Evolutionary conservation across 2,113 vertebrate genomes (phyloP), one percentile per base, ranked within the genome.

Genomic region (Thomomys bottae): DNA sequence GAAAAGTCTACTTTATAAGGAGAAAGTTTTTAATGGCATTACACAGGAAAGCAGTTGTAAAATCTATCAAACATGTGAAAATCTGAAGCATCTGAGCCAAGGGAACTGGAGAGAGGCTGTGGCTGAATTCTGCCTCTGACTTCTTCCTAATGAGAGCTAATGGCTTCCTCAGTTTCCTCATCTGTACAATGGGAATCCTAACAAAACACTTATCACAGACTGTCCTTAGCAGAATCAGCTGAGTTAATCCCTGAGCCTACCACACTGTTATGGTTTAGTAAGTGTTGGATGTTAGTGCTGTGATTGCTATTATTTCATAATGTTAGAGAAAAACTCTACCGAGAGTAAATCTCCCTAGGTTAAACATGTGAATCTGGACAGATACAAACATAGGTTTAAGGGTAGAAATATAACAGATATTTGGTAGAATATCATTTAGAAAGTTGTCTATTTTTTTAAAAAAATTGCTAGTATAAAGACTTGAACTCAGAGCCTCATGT

Each of bases 341-440:
- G 32, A 40, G n/a, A 89, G 57, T 40, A 75, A 18, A 8, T 40
- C 30, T 84, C 17, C 83, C 81, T 49, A 61, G 15, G 71, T 79
- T 78, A 88, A 54, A 79, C 8, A 10, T 38, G 18, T 23, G 42
- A 78, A 24, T 81, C 28, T 73, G 34, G 78, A 79, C 10, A 89
- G 42, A 86, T 73, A 79, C 7, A 77, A 61, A 77, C 2, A 38
- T 32, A 70, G 30, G 14, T 38, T 78, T 84, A 18, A 34, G 71
- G 49, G 36, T 12, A 84, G 9, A 63, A 10, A 21, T n/a, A 10
- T 85, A 32, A 77, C 73, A 88, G 71, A 67, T 78, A 72, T 32
- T 87, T 92, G 78, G 34, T 26, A 80, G 70, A 92, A 34, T 42
- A 63, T 40, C 28, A 87, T 5, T 79, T 89, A 67, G 5, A 45